Evolutionary conservation across 1,140 invertebrate species (phyloP), one percentile per base, ranked within the genome.

Genomic region (Pemphigus obesinymphae): DNA sequence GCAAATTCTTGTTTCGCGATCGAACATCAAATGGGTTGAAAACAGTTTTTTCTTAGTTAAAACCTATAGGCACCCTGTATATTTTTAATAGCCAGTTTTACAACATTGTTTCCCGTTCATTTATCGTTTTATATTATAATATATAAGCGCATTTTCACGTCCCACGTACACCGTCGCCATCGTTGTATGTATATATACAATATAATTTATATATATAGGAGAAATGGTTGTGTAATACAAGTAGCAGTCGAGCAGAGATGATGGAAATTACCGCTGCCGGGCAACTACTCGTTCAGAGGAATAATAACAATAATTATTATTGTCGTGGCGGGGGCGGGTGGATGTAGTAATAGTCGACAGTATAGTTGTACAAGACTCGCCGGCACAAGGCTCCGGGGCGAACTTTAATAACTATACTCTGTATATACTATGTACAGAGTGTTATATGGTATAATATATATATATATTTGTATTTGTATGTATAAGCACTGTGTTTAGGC

Each of bases 291-390:
- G 70, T 50, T 73, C 50, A 50, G 70, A 73, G 70, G 23, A 73
- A 73, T 50, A 50, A 73, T 72, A 72, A 72, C 43, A 48, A 72
- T 72, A 72, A 72, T 70, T 70, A 70, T 73, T 48, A 73, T 73
- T 50, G 70, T 50, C 70, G 20, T 26, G 17, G 26, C 1, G 45
- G 43, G 23, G 29, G 43, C 2, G 45, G 26, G 11, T 43, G 70
- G 43, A 4, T 2, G 40, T 34, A 34, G 6, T 63, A 17, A 15
- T 61, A 17, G 31, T 37, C 10, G 66, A 26, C 37, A 23, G 66
- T 68, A 11, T 73, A 73, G 43, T 45, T 45, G 5, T 50, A 63
- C 76, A 80, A 80, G 76, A 80, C 53, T 63, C 55, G 23, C 15
- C 75, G 53, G 53, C 76, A 63, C 76, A 43, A 61, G 34, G 76